These are phyloP conservation scores for Malurus splendens DNA, from an alignment of 2,797 vertebrate genomes.

Conservation along the genomic window DNA sequence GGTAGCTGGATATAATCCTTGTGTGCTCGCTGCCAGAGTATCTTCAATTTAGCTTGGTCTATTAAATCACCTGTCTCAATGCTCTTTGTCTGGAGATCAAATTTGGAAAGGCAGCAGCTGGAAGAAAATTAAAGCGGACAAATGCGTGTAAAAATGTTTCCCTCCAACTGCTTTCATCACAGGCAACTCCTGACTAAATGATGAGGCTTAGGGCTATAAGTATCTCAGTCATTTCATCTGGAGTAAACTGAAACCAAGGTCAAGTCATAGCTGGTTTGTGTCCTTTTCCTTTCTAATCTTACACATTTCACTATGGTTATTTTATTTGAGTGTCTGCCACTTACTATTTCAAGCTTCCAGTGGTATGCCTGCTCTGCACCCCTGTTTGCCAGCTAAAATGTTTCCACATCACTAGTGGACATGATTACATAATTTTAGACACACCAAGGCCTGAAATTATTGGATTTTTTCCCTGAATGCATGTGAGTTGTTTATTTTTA, in stretches of 20 bases:
- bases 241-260: conserved; percentile 54
- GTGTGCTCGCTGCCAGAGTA: not conserved
- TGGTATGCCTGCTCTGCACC: not conserved
- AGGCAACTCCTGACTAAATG: conserved; percentile 39
- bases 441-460: not conserved
- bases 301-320: conserved; percentile 14
- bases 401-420: not conserved
- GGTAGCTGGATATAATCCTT: not conserved
- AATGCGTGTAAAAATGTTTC: conserved; percentile 26
- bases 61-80: conserved; percentile 27
- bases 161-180: conserved; percentile 36
- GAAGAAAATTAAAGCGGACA: conserved; percentile 34
- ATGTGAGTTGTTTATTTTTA: conserved; percentile 33
- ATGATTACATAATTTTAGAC: conserved; percentile 24
- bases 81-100: conserved; percentile 11
- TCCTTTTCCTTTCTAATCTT: conserved; percentile 43
- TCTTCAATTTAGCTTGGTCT: not conserved
- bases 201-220: conserved; percentile 41
- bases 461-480: not conserved
- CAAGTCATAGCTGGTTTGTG: conserved; percentile 32
- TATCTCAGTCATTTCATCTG: conserved; percentile 35
- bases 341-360: conserved; percentile 32
- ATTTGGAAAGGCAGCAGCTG: conserved; percentile 47
- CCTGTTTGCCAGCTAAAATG: not conserved
- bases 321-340: conserved; percentile 42